These are phyloP conservation scores for Pollenia labialis DNA, from an alignment of 2,888 invertebrate species.

Conservation along the genomic window DNA sequence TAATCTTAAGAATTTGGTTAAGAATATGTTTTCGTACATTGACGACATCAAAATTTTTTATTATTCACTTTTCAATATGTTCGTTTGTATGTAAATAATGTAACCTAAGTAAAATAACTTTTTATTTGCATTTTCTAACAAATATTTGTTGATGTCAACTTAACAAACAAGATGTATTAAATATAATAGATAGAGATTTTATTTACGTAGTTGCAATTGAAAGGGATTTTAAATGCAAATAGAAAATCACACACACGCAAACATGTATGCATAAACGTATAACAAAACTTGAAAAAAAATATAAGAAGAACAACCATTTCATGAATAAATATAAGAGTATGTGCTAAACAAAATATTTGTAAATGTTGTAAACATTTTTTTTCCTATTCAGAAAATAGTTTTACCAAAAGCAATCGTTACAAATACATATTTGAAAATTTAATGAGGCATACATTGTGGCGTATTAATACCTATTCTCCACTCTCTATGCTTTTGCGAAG, in stretches of 20 bases:
- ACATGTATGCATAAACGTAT: conserved; percentile 7
- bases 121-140: conserved; percentile 48
- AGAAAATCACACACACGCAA: conserved; percentile 12
- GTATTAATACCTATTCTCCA: conserved; percentile 40
- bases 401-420: conserved; percentile 28
- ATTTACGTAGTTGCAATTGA: conserved; percentile 30
- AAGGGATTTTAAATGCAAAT: conserved; percentile 56
- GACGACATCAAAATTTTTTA: conserved; percentile 3
- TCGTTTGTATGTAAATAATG: conserved; percentile 29
- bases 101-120: conserved; percentile 45
- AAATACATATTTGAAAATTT: conserved; percentile 57
- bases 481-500: not conserved
- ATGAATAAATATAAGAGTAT: conserved; percentile 28
- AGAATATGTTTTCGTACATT: not conserved
- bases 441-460: conserved; percentile 68
- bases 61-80: conserved; percentile 1
- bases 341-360: conserved; percentile 13
- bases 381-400: conserved; percentile 43
- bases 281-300: conserved; percentile 3
- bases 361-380: conserved; percentile 20
- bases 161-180: conserved; percentile 21
- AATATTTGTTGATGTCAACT: conserved; percentile 60
- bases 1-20: not conserved
- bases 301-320: not conserved
- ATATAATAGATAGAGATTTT: conserved; percentile 1